Base-by-base conservation (phyloP, 1,140 invertebrate species). In the Drosophila santomea region DNA sequence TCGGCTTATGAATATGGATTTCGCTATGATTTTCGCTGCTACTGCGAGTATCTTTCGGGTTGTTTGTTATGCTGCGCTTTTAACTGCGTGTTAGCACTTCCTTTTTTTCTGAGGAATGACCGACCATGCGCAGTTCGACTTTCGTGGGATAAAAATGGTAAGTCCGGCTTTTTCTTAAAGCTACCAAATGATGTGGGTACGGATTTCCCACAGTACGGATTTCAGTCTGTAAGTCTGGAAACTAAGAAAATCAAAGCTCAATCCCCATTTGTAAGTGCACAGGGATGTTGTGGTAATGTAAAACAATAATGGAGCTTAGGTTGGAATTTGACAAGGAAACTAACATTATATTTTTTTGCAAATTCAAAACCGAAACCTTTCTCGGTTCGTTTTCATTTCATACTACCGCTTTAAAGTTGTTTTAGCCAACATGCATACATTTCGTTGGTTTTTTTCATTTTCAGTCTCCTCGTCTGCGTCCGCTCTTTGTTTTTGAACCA, bases 101-200 rank as follows among this genome's bases (percentile, higher is more conserved):
- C 43, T 45, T 63, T 55, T 20, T 55, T 12, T n/a, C 39, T 23
- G 17, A 54, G 50, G 11, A 23, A 55, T n/a, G 60, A 63, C 60
- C 15, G 60, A 63, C 60, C 60, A 62, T 63, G 60, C 60, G 60
- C 60, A 63, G 39, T 36, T 39, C 17, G 8, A 8, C 12, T 23
- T 45, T 41, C 17, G 14, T 36, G 14, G 14, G 39, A 62, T 36
- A 17, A 8, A 36, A 55, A 36, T 20, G 7, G 20, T 12, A 12
- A 55, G 35, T 35, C 28, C 6, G 43, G 8, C 10, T 44, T 44
- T 12, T 39, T 12, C 20, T 20, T 45, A 20, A 20, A 20, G 3
- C 3, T 20, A 20, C 4, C 3, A 20, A 45, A 8, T 17, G 11
- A 45, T 12, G 15, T 11, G 8, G 10, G 11, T 45, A 45, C 8